Evolutionary conservation across 2,113 vertebrate genomes (phyloP), one percentile per base, ranked within the genome.

Genomic region (Chionis minor): DNA sequence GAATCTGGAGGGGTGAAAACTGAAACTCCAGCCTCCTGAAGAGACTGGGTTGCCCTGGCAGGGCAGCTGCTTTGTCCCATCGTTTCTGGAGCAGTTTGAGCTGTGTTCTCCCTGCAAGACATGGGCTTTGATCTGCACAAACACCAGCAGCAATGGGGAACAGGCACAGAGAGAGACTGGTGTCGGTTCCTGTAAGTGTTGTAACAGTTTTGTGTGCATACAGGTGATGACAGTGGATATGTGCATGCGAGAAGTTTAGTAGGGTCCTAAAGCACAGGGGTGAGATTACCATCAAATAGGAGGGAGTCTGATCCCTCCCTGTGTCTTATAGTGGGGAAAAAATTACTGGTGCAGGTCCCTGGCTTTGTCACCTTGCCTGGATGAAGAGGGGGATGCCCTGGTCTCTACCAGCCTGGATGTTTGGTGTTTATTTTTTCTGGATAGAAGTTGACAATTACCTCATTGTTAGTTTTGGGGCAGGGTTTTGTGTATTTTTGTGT

Each of bases 91-190:
- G 71, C 9, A 12, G 10, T 66, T 59, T 32, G 78, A 26, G 33
- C 30, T 63, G 44, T 35, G 7, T 78, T 79, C 4, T 63, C 22
- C 12, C 10, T 12, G 9, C 12, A n/a, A 7, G 33, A 55, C 6
- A 10, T 9, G 15, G 51, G 9, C 21, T 63, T 84, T 59, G 51
- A 42, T 40, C 26, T 1, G 0, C 44, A 33, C 0, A 0, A 77
- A 73, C 42, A 30, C 26, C 35, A 45, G 14, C 24, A 52, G 13
- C n/a, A 62, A 28, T 20, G 8, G 16, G 32, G 9, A 35, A 35
- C 14, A 44, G 45, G 26, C 52, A 54, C 14, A 45, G 40, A 54
- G 33, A 18, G 32, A 38, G 10, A 22, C 26, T 70, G 62, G 4
- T 35, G 72, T 26, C n/a, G 35, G 21, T 35, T 84, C 14, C 38